Conservation (phyloP, 2,888 invertebrate genomes). For the Ecliptopera silaceata region DNA sequence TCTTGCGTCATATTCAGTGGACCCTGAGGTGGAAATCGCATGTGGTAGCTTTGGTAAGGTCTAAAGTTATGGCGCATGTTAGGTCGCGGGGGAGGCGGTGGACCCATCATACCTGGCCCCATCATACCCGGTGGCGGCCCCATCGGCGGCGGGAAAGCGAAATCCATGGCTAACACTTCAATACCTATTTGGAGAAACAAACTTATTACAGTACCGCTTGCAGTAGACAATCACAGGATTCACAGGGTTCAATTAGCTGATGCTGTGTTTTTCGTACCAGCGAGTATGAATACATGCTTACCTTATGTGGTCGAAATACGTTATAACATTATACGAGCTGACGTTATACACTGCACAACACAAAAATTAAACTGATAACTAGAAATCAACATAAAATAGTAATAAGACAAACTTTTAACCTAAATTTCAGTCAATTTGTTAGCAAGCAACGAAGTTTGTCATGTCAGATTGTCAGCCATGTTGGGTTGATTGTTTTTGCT, state of each 20-base stretch:
- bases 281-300: slow-evolving; percentile 47
- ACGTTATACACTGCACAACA: slow-evolving; percentile 53
- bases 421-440: slow-evolving; percentile 51
- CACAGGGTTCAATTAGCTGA: no score
- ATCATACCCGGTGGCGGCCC: slow-evolving; percentile 71
- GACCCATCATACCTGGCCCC: slow-evolving; percentile 45
- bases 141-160: slow-evolving; percentile 76
- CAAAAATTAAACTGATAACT: slow-evolving; percentile 47
- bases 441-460: slow-evolving; percentile 33
- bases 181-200: slow-evolving; percentile 72
- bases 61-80: slow-evolving; percentile 79
- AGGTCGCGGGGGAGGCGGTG: slow-evolving; percentile 66
- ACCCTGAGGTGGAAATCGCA: slow-evolving; percentile 79
- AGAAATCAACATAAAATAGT: slow-evolving; percentile 45
- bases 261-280: slow-evolving; percentile 40
- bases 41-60: slow-evolving; percentile 69
- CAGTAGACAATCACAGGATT: slow-evolving; percentile 40
- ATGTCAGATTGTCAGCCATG: slow-evolving; percentile 55
- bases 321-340: slow-evolving; percentile 69
- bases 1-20: slow-evolving; percentile 90
- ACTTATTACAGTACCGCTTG: slow-evolving; percentile 35
- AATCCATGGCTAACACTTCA: slow-evolving; percentile 75
- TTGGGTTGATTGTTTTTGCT: slow-evolving; percentile 33
- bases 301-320: slow-evolving; percentile 61
- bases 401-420: slow-evolving; percentile 60